phyloP scores from a whole-genome alignment of 2,113 vertebrate genomes.

The Ophiodon elongatus region DNA sequence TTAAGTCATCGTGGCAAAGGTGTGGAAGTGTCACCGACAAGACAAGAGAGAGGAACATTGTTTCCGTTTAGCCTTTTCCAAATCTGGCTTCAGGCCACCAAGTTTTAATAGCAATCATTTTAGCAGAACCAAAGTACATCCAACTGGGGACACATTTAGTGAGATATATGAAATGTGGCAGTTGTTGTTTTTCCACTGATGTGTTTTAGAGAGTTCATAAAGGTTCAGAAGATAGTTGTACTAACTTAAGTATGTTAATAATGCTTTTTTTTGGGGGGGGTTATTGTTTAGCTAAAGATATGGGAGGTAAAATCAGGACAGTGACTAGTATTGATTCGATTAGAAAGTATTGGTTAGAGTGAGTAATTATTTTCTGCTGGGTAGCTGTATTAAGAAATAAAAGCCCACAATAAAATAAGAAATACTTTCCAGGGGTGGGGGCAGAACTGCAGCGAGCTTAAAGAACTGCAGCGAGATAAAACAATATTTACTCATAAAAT shows the following conservation, averaged over 20 bases:
- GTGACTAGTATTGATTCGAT: background rate
- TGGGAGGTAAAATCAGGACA: background rate
- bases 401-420: conserved; percentile 27
- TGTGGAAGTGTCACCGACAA: conserved; percentile 3
- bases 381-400: conserved; percentile 24
- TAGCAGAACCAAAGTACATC: conserved; percentile 13
- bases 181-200: background rate
- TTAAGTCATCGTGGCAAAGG: conserved; percentile 76
- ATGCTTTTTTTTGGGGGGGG: background rate
- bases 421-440: conserved; percentile 17
- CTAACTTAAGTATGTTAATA: background rate
- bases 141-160: background rate
- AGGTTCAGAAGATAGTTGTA: background rate
- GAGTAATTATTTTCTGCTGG: conserved; percentile 25
- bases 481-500: conserved; percentile 33
- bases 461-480: too few species aligned
- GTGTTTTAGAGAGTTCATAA: conserved; percentile 1
- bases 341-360: conserved; percentile 1
- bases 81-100: conserved; percentile 16
- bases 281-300: background rate
- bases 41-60: background rate
- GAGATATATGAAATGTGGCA: background rate
- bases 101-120: conserved; percentile 1
- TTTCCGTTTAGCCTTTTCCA: conserved; percentile 19
- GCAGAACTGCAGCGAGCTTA: background rate